Conservation (phyloP, 2,113 vertebrate species). For the Sinocyclocheilus anshuiensis region DNA sequence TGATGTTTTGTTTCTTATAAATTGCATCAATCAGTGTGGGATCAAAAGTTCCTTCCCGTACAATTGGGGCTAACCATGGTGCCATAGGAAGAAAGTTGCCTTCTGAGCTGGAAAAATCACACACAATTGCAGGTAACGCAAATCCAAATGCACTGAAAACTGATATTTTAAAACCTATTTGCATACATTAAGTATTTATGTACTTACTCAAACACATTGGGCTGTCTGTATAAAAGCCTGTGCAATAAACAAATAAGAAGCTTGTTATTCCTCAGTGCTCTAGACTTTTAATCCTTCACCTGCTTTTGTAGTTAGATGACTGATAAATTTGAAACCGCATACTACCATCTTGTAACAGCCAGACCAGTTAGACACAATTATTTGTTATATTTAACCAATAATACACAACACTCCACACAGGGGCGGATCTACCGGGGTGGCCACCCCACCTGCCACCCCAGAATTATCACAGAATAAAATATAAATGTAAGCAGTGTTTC, state of each 20-base stretch:
- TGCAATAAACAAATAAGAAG: not conserved
- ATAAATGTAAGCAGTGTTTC: too few species aligned
- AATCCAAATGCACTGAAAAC: not conserved
- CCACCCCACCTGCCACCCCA: too few species aligned
- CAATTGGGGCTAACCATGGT: slow-evolving; percentile 76
- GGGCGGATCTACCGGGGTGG: too few species aligned
- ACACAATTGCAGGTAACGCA: not conserved
- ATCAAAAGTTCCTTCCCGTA: slow-evolving; percentile 78
- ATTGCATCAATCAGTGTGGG: slow-evolving; percentile 60
- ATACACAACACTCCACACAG: too few species aligned
- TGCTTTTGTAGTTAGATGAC: too few species aligned
- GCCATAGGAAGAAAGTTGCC: not conserved
- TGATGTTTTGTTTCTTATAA: slow-evolving; percentile 66
- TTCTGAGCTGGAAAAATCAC: not conserved
- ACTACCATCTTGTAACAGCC: too few species aligned
- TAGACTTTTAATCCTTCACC: too few species aligned
- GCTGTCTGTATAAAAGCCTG: not conserved
- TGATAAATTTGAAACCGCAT: too few species aligned
- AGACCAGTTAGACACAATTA: too few species aligned
- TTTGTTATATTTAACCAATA: too few species aligned
- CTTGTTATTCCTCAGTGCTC: too few species aligned
- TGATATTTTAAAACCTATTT: not conserved
- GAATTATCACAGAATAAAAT: too few species aligned
- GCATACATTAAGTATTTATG: not conserved
- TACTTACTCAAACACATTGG: not conserved